These are phyloP conservation scores for Rhynchonycteris naso DNA, from an alignment of 2,797 vertebrate species.

Conservation along the genomic window DNA sequence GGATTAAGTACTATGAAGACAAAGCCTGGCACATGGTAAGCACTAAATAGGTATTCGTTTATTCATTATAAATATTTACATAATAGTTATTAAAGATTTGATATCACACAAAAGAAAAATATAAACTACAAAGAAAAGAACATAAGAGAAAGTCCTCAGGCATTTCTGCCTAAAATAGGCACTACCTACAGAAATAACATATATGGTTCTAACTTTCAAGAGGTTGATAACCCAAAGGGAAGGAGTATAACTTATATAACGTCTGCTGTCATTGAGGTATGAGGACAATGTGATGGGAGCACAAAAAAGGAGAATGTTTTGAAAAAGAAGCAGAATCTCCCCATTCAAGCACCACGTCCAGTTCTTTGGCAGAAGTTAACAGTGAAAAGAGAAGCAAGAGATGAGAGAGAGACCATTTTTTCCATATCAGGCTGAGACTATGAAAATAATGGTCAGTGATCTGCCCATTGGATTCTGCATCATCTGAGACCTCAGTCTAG, in stretches of 20 bases:
- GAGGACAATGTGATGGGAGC: not conserved
- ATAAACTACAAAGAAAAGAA: not conserved
- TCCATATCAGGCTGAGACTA: not conserved
- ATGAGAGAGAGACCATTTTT: not conserved
- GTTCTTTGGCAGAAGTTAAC: slow-evolving; percentile 1
- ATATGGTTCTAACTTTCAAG: not conserved
- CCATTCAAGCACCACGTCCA: not conserved
- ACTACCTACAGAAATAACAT: not conserved
- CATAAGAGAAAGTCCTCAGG: not conserved
- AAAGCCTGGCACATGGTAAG: not conserved
- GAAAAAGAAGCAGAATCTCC: not conserved
- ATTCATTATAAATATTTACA: not conserved
- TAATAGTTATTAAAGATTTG: slow-evolving; percentile 8
- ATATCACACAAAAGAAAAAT: not conserved
- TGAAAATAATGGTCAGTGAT: not conserved
- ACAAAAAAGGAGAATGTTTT: not conserved
- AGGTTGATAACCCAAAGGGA: not conserved
- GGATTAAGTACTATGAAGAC: not conserved
- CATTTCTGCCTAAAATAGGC: not conserved
- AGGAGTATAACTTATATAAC: not conserved
- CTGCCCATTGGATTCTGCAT: not conserved
- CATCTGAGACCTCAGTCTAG: not conserved
- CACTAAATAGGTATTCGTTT: not conserved
- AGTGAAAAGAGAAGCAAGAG: not conserved
- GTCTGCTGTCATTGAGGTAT: not conserved